Percentiles rank a stretch among this genome's conserved stretches.
Conservation (phyloP, 2,797 vertebrate species). For the Lacerta bilineata region DNA sequence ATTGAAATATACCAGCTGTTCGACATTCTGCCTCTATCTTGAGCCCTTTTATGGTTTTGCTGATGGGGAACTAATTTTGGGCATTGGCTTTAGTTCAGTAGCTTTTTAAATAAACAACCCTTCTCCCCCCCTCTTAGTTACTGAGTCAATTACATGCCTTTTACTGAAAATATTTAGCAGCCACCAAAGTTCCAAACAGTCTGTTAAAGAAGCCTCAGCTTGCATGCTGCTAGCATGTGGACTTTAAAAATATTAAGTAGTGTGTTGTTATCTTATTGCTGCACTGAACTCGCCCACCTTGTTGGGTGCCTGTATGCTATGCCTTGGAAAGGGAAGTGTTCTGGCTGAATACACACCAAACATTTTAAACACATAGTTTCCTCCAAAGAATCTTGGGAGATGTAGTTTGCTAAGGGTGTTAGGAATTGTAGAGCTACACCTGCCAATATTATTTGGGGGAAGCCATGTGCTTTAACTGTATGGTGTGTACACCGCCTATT, state of each 20-base stretch:
- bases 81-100: slow-evolving; percentile 49
- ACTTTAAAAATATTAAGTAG: not conserved
- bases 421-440: no score
- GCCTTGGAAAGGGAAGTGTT: not conserved
- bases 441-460: no score
- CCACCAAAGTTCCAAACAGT: slow-evolving; percentile 29
- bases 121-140: slow-evolving; percentile 41
- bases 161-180: slow-evolving; percentile 67
- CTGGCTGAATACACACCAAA: no score
- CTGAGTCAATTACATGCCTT: slow-evolving; percentile 59
- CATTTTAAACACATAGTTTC: no score
- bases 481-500: not conserved
- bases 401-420: no score
- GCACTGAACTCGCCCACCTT: not conserved
- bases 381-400: no score
- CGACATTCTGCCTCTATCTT: slow-evolving; percentile 67
- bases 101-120: slow-evolving; percentile 68
- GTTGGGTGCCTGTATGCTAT: not conserved
- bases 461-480: no score
- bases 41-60: slow-evolving; percentile 73
- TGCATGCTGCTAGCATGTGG: slow-evolving; percentile 12
- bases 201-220: slow-evolving; percentile 35
- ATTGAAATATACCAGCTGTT: slow-evolving; percentile 71
- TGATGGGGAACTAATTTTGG: slow-evolving; percentile 68
- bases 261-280: not conserved